Conservation (phyloP, 2,113 vertebrate species). For the Orycteropus afer region DNA sequence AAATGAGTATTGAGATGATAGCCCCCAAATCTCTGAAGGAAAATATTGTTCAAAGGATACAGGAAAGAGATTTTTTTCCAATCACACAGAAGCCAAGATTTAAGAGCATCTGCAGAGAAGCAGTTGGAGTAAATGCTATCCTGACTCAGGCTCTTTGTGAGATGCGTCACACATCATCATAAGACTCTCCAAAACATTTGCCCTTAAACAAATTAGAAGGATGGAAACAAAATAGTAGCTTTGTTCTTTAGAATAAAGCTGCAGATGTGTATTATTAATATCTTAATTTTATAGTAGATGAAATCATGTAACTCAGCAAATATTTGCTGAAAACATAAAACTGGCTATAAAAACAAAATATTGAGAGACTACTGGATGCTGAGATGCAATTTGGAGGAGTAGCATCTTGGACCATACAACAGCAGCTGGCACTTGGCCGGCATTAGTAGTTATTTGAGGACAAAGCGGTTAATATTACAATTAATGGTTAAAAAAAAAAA, state of each 20-base stretch:
- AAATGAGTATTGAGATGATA: not conserved
- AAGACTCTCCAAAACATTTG: not conserved
- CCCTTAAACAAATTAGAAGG: slow-evolving; percentile 25
- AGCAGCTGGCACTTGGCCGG: slow-evolving; percentile 59
- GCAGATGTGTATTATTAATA: not conserved
- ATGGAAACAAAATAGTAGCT: not conserved
- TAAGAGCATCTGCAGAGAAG: slow-evolving; percentile 24
- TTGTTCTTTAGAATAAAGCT: slow-evolving; percentile 47
- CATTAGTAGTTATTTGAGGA: not conserved
- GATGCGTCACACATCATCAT: slow-evolving; percentile 24
- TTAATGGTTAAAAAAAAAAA: no score
- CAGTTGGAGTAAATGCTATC: not conserved
- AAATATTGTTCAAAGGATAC: not conserved
- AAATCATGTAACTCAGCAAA: slow-evolving; percentile 48
- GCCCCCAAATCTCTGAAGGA: not conserved
- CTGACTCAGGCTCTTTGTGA: slow-evolving; percentile 2
- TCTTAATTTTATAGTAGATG: slow-evolving; percentile 24
- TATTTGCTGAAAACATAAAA: slow-evolving; percentile 43
- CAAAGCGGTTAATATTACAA: not conserved
- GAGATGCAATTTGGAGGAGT: not conserved
- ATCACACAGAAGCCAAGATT: not conserved
- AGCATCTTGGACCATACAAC: slow-evolving; percentile 23
- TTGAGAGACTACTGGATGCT: slow-evolving; percentile 10
- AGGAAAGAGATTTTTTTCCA: slow-evolving; percentile 32
- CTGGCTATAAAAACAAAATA: not conserved